Evolutionary conservation across 2,797 vertebrate genomes (phyloP).

Genomic region (Anolis apletophallus): DNA sequence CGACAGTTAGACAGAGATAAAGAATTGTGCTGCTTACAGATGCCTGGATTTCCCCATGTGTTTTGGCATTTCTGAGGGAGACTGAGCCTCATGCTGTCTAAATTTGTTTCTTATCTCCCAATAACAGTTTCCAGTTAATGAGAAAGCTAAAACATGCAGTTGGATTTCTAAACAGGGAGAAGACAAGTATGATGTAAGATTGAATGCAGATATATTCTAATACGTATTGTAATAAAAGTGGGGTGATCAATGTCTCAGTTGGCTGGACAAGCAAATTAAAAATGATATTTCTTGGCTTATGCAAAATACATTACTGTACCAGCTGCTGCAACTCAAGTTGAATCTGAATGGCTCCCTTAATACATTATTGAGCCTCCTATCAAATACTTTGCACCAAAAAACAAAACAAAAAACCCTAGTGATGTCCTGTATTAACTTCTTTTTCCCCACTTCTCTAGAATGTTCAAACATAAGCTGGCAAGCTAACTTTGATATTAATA

Average conservation of each 20-base stretch:
- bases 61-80: not conserved
- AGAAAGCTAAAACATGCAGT: slow-evolving; percentile 18
- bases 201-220: not conserved
- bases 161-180: slow-evolving; percentile 2
- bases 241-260: slow-evolving; percentile 23
- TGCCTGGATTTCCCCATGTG: not conserved
- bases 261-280: slow-evolving; percentile 33
- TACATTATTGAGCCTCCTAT: slow-evolving; percentile 21
- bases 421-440: slow-evolving; percentile 6
- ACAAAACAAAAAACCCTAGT: not conserved
- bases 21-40: not conserved
- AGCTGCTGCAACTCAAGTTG: not conserved
- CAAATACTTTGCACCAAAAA: not conserved
- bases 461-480: slow-evolving; percentile 20
- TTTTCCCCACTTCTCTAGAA: slow-evolving; percentile 24
- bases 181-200: slow-evolving; percentile 21
- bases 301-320: not conserved
- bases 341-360: slow-evolving; percentile 31
- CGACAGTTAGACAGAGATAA: slow-evolving; percentile 4
- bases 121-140: slow-evolving; percentile 20
- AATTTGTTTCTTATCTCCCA: not conserved
- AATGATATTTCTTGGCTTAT: slow-evolving; percentile 24
- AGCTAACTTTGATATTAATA: slow-evolving; percentile 2
- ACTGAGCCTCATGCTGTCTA: not conserved
- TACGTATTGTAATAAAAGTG: slow-evolving; percentile 4